These are phyloP conservation scores for Lasioglossum leucozonium DNA, from an alignment of 2,888 invertebrate species.

Conservation along the genomic window DNA sequence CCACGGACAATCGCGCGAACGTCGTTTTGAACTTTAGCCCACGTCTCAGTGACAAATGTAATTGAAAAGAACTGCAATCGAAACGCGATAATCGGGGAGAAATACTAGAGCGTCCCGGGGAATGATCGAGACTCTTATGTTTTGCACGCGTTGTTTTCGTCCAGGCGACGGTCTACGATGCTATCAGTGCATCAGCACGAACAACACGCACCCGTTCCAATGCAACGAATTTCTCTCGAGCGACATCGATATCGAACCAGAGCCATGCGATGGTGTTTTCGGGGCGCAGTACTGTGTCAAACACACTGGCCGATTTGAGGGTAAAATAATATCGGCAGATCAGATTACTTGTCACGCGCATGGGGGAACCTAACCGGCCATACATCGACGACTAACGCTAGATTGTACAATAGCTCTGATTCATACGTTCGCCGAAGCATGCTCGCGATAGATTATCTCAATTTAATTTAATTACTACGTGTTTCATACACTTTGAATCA, in stretches of 20 bases:
- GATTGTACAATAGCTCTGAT: conserved; percentile 5
- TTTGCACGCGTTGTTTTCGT: conserved; percentile 43
- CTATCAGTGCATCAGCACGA: conserved; percentile 95
- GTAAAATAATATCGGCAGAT: conserved; percentile 85
- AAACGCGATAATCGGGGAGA: neutral
- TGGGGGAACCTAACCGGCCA: conserved; percentile 32
- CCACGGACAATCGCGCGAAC: neutral
- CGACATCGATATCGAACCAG: conserved; percentile 88
- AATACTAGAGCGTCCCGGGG: neutral
- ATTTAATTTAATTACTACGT: neutral
- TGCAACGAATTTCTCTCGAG: conserved; percentile 92
- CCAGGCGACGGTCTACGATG: conserved; percentile 90
- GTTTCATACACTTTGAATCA: conserved; percentile 7
- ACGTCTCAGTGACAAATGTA: neutral
- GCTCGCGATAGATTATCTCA: neutral
- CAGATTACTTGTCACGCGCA: conserved; percentile 28
- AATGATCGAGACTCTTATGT: neutral
- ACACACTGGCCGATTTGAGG: conserved; percentile 96
- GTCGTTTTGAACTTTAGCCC: too few relatives aligned
- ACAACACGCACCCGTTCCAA: conserved; percentile 91
- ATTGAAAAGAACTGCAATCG: neutral
- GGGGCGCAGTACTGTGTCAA: conserved; percentile 96
- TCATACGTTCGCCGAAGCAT: conserved; percentile 35
- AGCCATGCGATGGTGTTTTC: conserved; percentile 92
- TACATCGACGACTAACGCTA: conserved; percentile 38